A percentile compares a stretch with the other conserved stretches of the same genome.
Conservation (phyloP, 2,888 invertebrate species). For the Yponomeuta plumbellus region DNA sequence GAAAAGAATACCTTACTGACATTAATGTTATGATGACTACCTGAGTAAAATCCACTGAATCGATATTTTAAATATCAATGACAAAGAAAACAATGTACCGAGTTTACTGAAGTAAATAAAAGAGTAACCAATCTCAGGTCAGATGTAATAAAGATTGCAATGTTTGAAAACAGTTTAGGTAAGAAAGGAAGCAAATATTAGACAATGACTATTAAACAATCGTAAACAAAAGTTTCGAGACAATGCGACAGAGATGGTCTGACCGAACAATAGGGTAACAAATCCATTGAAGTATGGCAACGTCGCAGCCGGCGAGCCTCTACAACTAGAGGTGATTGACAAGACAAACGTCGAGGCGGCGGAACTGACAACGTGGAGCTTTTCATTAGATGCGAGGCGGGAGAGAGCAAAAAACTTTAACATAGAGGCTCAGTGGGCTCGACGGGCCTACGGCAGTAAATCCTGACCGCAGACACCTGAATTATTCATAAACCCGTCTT, state of each 20-base stretch:
- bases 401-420: constrained; percentile 49
- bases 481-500: constrained; percentile 48
- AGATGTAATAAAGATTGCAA: not conserved
- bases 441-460: constrained; percentile 38
- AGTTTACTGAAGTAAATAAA: not conserved
- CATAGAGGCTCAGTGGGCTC: constrained; percentile 34
- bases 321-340: constrained; percentile 52
- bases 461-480: constrained; percentile 43
- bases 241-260: constrained; percentile 64
- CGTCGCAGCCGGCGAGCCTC: constrained; percentile 34
- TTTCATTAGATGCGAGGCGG: constrained; percentile 48
- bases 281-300: constrained; percentile 59
- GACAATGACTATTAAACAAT: constrained; percentile 34
- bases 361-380: constrained; percentile 45
- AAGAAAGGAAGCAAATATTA: not conserved
- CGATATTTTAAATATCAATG: no score
- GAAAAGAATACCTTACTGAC: no score
- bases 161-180: not conserved
- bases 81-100: no score
- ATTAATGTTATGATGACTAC: no score
- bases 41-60: no score
- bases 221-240: constrained; percentile 67
- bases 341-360: constrained; percentile 58
- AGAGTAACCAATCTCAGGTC: not conserved
- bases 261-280: constrained; percentile 65